Evolutionary conservation across 2,888 invertebrate genomes (phyloP).

Genomic region (Abrostola tripartita): DNA sequence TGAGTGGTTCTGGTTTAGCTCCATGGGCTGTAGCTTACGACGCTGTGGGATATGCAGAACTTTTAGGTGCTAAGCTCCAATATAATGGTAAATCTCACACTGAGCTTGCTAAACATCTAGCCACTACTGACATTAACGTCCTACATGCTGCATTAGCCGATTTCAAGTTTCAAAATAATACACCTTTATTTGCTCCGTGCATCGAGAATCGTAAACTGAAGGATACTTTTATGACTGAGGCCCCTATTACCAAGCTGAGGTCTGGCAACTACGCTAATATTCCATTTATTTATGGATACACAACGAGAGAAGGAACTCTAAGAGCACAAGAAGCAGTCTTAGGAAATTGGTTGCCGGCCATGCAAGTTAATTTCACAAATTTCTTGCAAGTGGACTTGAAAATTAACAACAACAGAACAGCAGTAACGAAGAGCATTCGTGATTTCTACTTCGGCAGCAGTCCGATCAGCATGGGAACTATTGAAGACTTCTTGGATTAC

Average conservation of each 20-base stretch:
- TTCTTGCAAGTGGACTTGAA: conserved; percentile 77
- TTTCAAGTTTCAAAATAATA: conserved; percentile 73
- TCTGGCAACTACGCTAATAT: conserved; percentile 73
- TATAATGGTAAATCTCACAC: conserved; percentile 63
- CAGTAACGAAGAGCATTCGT: conserved; percentile 62
- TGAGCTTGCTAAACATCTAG: conserved; percentile 69
- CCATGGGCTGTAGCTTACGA: conserved; percentile 83
- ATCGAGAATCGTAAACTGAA: conserved; percentile 69
- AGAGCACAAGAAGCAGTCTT: conserved; percentile 69
- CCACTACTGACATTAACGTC: conserved; percentile 62
- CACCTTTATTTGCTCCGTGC: conserved; percentile 80
- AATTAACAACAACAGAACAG: conserved; percentile 61
- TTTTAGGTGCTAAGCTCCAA: conserved; percentile 68
- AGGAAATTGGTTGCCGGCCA: conserved; percentile 68
- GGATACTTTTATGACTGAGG: conserved; percentile 69
- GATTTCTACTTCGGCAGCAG: conserved; percentile 72
- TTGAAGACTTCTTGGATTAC: conserved; percentile 77
- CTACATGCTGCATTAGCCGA: conserved; percentile 64
- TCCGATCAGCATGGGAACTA: conserved; percentile 66
- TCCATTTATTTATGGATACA: conserved; percentile 76
- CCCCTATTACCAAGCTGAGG: conserved; percentile 72
- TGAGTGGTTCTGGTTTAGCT: conserved; percentile 79
- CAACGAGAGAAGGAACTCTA: conserved; percentile 78
- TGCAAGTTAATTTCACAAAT: conserved; percentile 75
- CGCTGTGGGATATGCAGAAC: conserved; percentile 72